These are phyloP conservation scores for Sinonovacula constricta DNA, from an alignment of 1,140 invertebrate genomes.

Conservation along the genomic window DNA sequence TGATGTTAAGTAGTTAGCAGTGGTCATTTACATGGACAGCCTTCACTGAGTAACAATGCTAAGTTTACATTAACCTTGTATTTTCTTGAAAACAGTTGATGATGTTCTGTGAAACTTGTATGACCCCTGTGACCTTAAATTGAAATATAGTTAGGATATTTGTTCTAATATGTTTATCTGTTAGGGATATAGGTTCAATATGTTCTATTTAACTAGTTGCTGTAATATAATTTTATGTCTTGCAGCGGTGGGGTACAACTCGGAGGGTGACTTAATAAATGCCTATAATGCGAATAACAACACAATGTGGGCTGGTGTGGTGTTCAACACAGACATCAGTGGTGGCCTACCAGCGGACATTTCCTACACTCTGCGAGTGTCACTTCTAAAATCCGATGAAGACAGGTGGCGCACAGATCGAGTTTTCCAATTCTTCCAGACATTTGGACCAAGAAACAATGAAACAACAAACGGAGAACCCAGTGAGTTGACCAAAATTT, in stretches of 20 bases:
- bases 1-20: too few relatives aligned
- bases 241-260: conserved; percentile 66
- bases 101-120: too few relatives aligned
- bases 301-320: conserved; percentile 69
- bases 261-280: conserved; percentile 72
- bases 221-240: too few relatives aligned
- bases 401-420: conserved; percentile 83
- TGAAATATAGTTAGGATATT: too few relatives aligned
- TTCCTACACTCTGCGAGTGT: conserved; percentile 32
- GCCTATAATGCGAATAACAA: conserved; percentile 59
- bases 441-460: conserved; percentile 82
- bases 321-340: conserved; percentile 68
- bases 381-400: conserved; percentile 5
- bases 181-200: too few relatives aligned
- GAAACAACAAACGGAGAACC: conserved; percentile 81
- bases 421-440: conserved; percentile 84
- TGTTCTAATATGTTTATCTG: too few relatives aligned
- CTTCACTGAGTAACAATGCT: too few relatives aligned
- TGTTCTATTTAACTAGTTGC: too few relatives aligned
- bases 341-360: not conserved
- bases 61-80: too few relatives aligned
- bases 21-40: too few relatives aligned
- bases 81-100: too few relatives aligned
- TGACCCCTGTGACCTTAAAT: too few relatives aligned
- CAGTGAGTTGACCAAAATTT: conserved; percentile 76